Base-by-base conservation (phyloP, 2,113 vertebrate species). In the Ceyx melanurus region DNA sequence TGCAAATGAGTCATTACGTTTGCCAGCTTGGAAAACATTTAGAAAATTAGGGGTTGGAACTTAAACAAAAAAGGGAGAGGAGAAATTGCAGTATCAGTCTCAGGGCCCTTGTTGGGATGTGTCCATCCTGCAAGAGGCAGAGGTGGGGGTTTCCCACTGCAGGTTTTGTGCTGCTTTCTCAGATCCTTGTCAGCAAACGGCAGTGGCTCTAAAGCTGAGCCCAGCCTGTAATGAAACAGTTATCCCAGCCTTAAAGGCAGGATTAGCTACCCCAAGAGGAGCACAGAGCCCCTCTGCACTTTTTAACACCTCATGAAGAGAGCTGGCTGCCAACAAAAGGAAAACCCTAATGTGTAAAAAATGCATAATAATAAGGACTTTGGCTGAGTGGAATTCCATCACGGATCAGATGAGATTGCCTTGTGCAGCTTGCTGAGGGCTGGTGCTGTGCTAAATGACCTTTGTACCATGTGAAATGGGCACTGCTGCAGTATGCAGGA, bases 341-440 rank as follows among this genome's bases (percentile, higher is more conserved):
- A 93, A 96, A 97, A 95, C 92, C 90, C 93, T 96, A 94, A 95
- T 96, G 96, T 97, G 96, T 95, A 97, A 96, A 96, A 97, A 97
- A 95, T 94, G 93, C 96, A 92, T 94, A 95, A 96, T 95, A 96
- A 97, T 96, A 91, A 95, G 92, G 94, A 91, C 76, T 97, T 95
- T 80, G 92, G 86, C 82, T 90, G 89, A 95, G 93, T 94, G 94
- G 96, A 95, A 97, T 97, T 97, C 95, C 95, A 94, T 92, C 94
- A 95, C 83, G 93, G 93, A 94, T 97, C 95, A 96, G 91, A 93
- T 96, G 94, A 94, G 96, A 94, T 93, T 95, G 93, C 93, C 93
- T 95, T 96, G 79, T 94, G 95, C 89, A 57, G 53, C 81, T 97
- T 70, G 76, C 92, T 86, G 90, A 95, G 93, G 93, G 92, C 87